Base-by-base conservation (phyloP, 2,113 vertebrate genomes). In the Scatophagus argus region DNA sequence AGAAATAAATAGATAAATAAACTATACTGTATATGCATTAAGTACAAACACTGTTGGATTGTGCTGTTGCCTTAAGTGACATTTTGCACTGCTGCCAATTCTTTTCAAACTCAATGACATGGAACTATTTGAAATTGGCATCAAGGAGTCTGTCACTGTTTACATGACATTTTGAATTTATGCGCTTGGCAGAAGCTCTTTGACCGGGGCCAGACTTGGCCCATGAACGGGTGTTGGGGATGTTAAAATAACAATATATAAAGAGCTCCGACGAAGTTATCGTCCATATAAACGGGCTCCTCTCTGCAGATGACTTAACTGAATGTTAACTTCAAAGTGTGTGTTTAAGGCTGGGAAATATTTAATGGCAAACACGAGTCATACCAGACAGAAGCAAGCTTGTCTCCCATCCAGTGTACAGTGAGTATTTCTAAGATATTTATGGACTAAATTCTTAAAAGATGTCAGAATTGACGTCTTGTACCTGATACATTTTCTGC, bases 41-140 rank as follows among this genome's bases (percentile, higher is more conserved):
- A 62, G 27, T 49, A 41, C 36, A 65, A 77, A 68, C 71, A 23
- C 46, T 10, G 59, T 29, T 38, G 55, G 72, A 25, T 43, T 71
- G 58, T 62, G 10, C 38, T 11, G 21, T 55, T 39, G 39, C 51
- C 41, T 14, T 32, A 36, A 25, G 44, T 31, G 13, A 38, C 71
- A 56, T 32, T 59, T n/a, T 41, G 49, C 73, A 61, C 23, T 46
- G 54, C 60, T 83, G 87, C 77, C 81, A 81, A 76, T 27, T 77
- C 74, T 29, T 61, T 86, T 69, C 60, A 87, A 74, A 69, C 61
- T 23, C 34, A 19, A 76, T 83, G 34, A 88, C 78, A 78, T 85
- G 67, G 54, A 86, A 66, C 59, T 68, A 70, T 88, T 83, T 85
- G 68, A 79, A 76, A 85, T 86, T 84, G 77, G 67, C 80, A 77